Conservation (phyloP, 1,140 invertebrate genomes). For the Drosophila subpulchrella region DNA sequence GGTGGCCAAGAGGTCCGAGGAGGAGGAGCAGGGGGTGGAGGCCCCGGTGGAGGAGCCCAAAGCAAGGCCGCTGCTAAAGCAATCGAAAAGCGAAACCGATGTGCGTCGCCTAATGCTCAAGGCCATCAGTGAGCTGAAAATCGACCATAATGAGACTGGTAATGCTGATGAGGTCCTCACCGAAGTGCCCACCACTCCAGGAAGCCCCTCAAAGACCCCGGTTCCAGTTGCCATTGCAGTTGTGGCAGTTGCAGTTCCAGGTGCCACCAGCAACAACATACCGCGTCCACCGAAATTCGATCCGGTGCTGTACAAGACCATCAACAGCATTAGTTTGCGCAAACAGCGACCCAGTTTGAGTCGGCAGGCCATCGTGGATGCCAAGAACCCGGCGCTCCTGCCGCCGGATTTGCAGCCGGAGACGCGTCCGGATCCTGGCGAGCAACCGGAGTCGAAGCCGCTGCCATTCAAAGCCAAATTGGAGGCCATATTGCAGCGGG, state of each 20-base stretch:
- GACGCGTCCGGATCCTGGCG: constrained; percentile 23
- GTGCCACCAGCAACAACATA: constrained; percentile 31
- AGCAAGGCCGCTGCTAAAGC: constrained; percentile 63
- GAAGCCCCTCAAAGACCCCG: constrained; percentile 8
- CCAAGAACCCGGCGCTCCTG: constrained; percentile 51
- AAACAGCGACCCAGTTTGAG: constrained; percentile 79
- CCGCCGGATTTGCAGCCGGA: constrained; percentile 25
- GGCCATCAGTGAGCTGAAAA: constrained; percentile 73
- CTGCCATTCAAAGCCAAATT: constrained; percentile 81
- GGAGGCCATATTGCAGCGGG: constrained; percentile 79
- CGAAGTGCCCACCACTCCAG: background rate
- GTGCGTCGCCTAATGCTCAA: constrained; percentile 67
- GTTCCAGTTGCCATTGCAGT: constrained; percentile 2
- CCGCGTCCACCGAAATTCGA: constrained; percentile 82
- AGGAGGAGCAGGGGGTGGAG: constrained; percentile 7
- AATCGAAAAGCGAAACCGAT: constrained; percentile 82
- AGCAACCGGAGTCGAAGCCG: constrained; percentile 34
- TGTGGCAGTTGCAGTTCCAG: constrained; percentile 1
- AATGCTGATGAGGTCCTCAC: constrained; percentile 42
- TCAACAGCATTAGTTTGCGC: constrained; percentile 73
- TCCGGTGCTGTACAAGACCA: constrained; percentile 81
- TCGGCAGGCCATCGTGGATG: constrained; percentile 56
- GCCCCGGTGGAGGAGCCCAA: constrained; percentile 3
- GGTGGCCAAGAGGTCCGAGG: constrained; percentile 10
- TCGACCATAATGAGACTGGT: constrained; percentile 51